phyloP scores from a whole-genome alignment of 2,797 vertebrate species.

The Acanthurus leucopareius region DNA sequence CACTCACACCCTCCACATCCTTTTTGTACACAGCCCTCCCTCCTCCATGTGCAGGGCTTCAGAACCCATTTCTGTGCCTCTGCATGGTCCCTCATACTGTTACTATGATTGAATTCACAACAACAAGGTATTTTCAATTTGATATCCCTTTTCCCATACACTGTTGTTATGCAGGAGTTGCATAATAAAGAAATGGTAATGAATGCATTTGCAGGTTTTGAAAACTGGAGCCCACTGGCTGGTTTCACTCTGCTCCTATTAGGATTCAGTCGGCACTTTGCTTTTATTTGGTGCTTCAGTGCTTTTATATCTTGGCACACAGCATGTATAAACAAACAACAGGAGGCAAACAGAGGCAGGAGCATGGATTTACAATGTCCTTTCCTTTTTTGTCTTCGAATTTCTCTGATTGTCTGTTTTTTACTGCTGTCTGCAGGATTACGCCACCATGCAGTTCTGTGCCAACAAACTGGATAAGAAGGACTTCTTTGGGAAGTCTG shows the following conservation, averaged over 20 bases:
- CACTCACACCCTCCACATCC: constrained; percentile 67
- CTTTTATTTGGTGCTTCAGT: constrained; percentile 68
- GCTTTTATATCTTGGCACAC: constrained; percentile 71
- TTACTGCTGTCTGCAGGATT: constrained; percentile 85
- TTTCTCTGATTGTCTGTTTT: constrained; percentile 39
- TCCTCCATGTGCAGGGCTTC: constrained; percentile 43
- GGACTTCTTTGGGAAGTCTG: constrained; percentile 97
- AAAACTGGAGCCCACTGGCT: constrained; percentile 51
- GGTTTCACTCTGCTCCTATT: constrained; percentile 57
- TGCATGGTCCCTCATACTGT: constrained; percentile 44
- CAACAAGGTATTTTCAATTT: constrained; percentile 65
- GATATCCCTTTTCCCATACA: constrained; percentile 30
- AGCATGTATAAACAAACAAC: constrained; percentile 64
- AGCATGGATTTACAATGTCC: constrained; percentile 62
- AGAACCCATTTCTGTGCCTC: constrained; percentile 59
- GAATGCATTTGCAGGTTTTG: constrained; percentile 64
- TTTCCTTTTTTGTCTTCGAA: constrained; percentile 43
- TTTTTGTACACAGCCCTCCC: constrained; percentile 57
- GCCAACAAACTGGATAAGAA: constrained; percentile 98
- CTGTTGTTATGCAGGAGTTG: constrained; percentile 48
- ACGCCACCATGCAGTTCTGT: constrained; percentile 95
- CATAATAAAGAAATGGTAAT: constrained; percentile 65
- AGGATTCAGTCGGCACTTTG: constrained; percentile 65
- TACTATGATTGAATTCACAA: constrained; percentile 65
- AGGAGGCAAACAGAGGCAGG: constrained; percentile 52